These are phyloP conservation scores for Sylvia atricapilla DNA, from an alignment of 2,113 vertebrate species.

Conservation along the genomic window DNA sequence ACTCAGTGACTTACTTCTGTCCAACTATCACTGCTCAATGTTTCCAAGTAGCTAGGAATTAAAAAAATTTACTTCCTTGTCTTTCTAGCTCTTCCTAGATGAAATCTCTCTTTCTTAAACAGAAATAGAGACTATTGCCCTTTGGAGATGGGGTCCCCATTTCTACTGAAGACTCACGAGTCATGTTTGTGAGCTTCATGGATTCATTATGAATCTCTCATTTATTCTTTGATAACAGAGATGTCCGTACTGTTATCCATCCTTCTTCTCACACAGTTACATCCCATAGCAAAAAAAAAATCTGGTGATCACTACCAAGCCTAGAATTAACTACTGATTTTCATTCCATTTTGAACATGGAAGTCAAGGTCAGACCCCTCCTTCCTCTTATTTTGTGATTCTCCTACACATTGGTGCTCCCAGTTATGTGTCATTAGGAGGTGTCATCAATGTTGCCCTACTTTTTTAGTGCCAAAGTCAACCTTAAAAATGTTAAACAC, in stretches of 20 bases:
- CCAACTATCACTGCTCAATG: neutral
- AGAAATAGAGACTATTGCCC: neutral
- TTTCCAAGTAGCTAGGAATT: neutral
- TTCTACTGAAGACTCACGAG: neutral
- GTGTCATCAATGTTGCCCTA: neutral
- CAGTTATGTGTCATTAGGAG: neutral
- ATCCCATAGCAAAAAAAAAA: neutral
- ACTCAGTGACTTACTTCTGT: neutral
- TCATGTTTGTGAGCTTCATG: fast-evolving
- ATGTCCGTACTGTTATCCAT: neutral
- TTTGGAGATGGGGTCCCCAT: neutral
- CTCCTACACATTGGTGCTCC: neutral
- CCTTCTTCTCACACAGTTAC: neutral
- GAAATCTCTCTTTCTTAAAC: neutral
- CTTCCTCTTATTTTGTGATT: neutral
- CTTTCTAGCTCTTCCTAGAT: neutral
- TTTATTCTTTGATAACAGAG: neutral
- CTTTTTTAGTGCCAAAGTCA: neutral
- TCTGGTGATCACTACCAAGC: neutral
- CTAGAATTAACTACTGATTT: neutral
- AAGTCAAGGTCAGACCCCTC: neutral
- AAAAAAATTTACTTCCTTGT: neutral
- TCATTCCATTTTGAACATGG: neutral
- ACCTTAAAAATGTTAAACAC: slow-evolving; percentile 15
- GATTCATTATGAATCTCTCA: neutral